Evolutionary conservation across 2,797 vertebrate species (phyloP).

Genomic region (Mallotus villosus): DNA sequence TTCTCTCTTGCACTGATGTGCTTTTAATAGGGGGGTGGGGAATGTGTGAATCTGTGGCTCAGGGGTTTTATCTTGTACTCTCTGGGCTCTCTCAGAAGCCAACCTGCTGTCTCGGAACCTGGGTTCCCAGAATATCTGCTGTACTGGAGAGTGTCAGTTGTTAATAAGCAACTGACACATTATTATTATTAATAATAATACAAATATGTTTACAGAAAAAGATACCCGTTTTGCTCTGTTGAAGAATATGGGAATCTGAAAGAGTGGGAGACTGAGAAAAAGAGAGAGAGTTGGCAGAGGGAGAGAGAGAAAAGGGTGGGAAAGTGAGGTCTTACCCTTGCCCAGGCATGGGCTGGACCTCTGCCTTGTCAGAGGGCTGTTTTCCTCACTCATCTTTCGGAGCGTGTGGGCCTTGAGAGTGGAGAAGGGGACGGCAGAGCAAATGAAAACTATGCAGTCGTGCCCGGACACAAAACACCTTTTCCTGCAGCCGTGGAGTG

Average conservation of each 20-base stretch:
- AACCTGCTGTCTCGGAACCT: slow-evolving; percentile 19
- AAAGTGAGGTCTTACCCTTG: slow-evolving; percentile 47
- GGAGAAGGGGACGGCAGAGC: slow-evolving; percentile 17
- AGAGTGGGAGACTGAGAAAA: background rate
- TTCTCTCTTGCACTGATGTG: slow-evolving; percentile 36
- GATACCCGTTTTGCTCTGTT: too few species aligned
- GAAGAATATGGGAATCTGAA: background rate
- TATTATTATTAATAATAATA: background rate
- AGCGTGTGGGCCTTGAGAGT: slow-evolving; percentile 6
- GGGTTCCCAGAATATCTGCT: background rate
- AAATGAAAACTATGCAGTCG: slow-evolving; percentile 28
- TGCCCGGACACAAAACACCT: slow-evolving; percentile 17
- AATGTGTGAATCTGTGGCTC: slow-evolving; percentile 14
- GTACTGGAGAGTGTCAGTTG: background rate
- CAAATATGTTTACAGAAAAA: background rate
- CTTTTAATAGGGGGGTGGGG: slow-evolving; percentile 10
- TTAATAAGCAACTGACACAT: too few species aligned
- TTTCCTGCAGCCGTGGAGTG: background rate
- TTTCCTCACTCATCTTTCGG: slow-evolving; percentile 52
- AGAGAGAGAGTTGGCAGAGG: slow-evolving; percentile 9
- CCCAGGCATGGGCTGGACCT: slow-evolving; percentile 52
- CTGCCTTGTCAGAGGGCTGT: slow-evolving; percentile 50
- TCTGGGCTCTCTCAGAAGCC: slow-evolving; percentile 29
- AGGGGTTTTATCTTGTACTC: slow-evolving; percentile 26
- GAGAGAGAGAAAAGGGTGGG: background rate